A percentile compares a stretch with the other conserved stretches of the same genome.
Evolutionary conservation across 2,888 invertebrate species (phyloP).

Genomic region (Aleiodes testaceus): DNA sequence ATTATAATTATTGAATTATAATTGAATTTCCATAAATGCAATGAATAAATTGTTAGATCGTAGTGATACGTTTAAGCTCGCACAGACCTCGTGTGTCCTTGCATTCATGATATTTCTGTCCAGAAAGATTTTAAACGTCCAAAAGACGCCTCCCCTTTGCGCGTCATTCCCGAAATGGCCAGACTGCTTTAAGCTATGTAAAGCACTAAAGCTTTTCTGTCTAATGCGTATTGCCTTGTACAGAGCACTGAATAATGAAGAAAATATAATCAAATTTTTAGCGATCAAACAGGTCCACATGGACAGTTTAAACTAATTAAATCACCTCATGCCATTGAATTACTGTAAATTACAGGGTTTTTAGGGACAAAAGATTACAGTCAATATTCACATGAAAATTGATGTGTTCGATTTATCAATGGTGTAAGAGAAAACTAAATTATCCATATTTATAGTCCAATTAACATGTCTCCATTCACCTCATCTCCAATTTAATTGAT

Average conservation of each 20-base stretch:
- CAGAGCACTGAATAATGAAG: slow-evolving; percentile 30
- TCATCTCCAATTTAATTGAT: slow-evolving; percentile 19
- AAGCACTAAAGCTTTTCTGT: slow-evolving; percentile 51
- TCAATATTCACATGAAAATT: slow-evolving; percentile 38
- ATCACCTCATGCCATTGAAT: slow-evolving; percentile 23
- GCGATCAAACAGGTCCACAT: no score
- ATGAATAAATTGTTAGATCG: no score
- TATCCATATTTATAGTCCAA: neutral
- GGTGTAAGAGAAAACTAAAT: slow-evolving; percentile 19
- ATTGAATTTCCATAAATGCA: no score
- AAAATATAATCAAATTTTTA: no score
- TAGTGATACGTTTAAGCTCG: slow-evolving; percentile 1
- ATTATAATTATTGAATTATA: no score
- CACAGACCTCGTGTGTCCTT: slow-evolving; percentile 62
- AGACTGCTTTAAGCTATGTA: slow-evolving; percentile 65
- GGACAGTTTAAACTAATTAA: neutral
- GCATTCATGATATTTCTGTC: slow-evolving; percentile 71
- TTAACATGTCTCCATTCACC: slow-evolving; percentile 14
- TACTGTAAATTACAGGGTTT: slow-evolving; percentile 46
- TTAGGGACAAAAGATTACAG: slow-evolving; percentile 25
- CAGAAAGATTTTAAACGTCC: slow-evolving; percentile 66
- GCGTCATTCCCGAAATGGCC: slow-evolving; percentile 66
- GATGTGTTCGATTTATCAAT: slow-evolving; percentile 36
- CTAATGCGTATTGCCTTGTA: neutral
- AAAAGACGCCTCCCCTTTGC: slow-evolving; percentile 62